Conservation (phyloP, 2,113 vertebrate species). For the Anguilla japonica region DNA sequence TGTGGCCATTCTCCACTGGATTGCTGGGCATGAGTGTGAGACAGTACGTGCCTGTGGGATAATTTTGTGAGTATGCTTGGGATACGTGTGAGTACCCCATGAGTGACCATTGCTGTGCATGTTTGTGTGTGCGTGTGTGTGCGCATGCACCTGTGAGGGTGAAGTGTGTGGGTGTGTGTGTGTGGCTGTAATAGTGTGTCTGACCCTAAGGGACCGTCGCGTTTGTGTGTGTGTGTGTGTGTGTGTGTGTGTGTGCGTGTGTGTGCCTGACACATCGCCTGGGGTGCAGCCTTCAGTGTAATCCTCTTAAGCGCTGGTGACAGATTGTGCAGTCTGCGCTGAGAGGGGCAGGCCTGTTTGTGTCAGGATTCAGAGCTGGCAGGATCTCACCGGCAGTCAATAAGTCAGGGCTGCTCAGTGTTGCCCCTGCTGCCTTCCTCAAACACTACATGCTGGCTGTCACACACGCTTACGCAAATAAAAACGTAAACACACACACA, state of each 20-base stretch:
- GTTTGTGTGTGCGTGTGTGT: background rate
- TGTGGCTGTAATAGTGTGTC: background rate
- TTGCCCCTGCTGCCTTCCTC: slow-evolving; percentile 37
- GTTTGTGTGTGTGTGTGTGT: slow-evolving; percentile 1
- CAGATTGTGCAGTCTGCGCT: slow-evolving; percentile 36
- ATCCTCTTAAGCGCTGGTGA: slow-evolving; percentile 44
- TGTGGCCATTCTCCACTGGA: background rate
- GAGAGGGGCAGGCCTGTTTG: slow-evolving; percentile 8
- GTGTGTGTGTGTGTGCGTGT: background rate
- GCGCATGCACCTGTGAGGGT: background rate
- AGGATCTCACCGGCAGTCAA: slow-evolving; percentile 31
- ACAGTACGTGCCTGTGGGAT: background rate
- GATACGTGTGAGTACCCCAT: background rate
- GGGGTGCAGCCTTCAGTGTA: slow-evolving; percentile 29
- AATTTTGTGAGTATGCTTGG: background rate
- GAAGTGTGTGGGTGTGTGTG: background rate
- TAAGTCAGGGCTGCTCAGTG: slow-evolving; percentile 29
- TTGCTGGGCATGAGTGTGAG: background rate
- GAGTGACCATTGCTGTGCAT: background rate
- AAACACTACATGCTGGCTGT: background rate
- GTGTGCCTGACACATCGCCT: slow-evolving; percentile 35
- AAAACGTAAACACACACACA: background rate
- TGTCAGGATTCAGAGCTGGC: background rate
- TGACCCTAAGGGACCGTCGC: background rate
- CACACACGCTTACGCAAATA: background rate